Evolutionary conservation across 2,113 vertebrate genomes (phyloP).

Genomic region (Xenopus laevis): DNA sequence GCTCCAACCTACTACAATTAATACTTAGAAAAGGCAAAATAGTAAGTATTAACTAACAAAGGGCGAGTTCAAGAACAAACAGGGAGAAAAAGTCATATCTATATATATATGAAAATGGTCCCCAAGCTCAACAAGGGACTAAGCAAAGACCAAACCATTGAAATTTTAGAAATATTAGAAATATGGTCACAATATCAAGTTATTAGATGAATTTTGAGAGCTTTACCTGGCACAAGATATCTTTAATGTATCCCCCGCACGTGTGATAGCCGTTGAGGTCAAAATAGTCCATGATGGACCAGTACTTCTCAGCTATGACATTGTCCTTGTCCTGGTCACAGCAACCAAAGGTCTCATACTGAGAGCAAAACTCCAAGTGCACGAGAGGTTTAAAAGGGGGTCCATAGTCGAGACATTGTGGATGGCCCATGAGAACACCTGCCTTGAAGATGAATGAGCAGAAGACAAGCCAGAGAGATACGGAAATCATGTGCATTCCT

Average conservation of each 20-base stretch:
- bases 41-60: too few species aligned
- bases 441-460: conserved; percentile 5
- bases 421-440: conserved; percentile 62
- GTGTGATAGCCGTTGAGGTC: conserved; percentile 54
- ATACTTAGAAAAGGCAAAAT: too few species aligned
- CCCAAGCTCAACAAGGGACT: too few species aligned
- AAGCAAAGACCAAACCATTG: too few species aligned
- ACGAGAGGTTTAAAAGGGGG: conserved; percentile 69
- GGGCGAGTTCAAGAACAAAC: too few species aligned
- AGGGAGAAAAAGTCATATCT: too few species aligned
- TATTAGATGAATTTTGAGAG: background rate
- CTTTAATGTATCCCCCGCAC: conserved; percentile 72
- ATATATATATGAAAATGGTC: too few species aligned
- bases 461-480: conserved; percentile 22
- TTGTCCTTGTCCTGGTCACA: conserved; percentile 72
- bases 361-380: conserved; percentile 75
- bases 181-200: too few species aligned
- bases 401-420: conserved; percentile 79
- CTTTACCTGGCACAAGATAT: conserved; percentile 80
- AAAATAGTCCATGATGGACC: conserved; percentile 67
- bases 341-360: conserved; percentile 76
- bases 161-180: too few species aligned
- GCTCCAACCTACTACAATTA: too few species aligned
- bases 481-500: background rate
- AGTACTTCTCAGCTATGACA: conserved; percentile 69